Conservation (phyloP, 2,113 vertebrate genomes). For the Podilymbus podiceps region DNA sequence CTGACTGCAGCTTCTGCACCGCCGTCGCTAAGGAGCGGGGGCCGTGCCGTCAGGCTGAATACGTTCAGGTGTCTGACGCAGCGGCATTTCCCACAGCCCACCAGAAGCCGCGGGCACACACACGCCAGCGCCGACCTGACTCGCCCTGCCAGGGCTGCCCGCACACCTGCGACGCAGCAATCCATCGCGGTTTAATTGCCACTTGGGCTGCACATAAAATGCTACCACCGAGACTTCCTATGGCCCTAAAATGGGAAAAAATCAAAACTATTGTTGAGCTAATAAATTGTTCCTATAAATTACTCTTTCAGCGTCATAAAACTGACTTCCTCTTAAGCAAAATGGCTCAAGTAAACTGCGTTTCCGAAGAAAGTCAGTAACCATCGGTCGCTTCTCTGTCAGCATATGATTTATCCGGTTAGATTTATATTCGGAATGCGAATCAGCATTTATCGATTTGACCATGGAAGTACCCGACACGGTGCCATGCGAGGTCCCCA, state of each 20-base stretch:
- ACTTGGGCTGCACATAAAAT: not conserved
- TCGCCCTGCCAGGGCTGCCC: too few species aligned
- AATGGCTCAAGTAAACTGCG: not conserved
- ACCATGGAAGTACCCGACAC: not conserved
- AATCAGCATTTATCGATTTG: not conserved
- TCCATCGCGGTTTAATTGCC: not conserved
- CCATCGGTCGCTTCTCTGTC: not conserved
- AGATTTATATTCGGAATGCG: not conserved
- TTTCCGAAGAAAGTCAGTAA: not conserved
- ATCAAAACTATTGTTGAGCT: not conserved
- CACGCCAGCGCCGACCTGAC: too few species aligned
- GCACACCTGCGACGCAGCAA: not conserved
- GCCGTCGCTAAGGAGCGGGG: not conserved
- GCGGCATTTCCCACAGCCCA: not conserved
- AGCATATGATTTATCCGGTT: not conserved
- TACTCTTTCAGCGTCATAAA: not conserved
- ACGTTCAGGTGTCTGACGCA: accelerated
- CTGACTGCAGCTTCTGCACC: not conserved
- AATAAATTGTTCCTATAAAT: not conserved
- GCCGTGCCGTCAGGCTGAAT: accelerated
- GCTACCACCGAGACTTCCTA: not conserved
- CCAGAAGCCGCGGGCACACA: not conserved
- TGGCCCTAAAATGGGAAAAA: not conserved
- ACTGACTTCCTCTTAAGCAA: not conserved
- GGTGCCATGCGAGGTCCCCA: not conserved